Evolutionary conservation across 2,113 vertebrate species (phyloP).

Genomic region (Hylia prasina): DNA sequence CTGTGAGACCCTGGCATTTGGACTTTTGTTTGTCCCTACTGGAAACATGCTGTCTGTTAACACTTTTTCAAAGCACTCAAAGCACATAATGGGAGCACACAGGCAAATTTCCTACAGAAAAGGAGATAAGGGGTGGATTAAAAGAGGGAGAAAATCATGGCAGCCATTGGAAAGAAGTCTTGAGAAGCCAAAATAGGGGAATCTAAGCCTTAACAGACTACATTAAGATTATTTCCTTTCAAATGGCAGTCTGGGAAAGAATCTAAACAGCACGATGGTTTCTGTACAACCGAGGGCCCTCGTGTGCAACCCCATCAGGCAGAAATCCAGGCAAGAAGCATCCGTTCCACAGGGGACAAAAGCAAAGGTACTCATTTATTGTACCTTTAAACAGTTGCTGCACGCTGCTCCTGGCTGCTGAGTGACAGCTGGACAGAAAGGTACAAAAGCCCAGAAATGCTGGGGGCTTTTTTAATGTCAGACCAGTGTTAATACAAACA

Average conservation of each 20-base stretch:
- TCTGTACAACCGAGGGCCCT: not conserved
- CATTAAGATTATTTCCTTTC: not conserved
- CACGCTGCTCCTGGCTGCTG: not conserved
- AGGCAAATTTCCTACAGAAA: not conserved
- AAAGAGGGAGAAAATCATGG: not conserved
- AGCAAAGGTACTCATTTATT: not conserved
- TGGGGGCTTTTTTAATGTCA: not conserved
- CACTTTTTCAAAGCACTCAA: not conserved
- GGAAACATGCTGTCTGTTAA: not conserved
- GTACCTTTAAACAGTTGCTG: not conserved
- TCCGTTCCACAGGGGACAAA: not conserved
- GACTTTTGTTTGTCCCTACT: conserved; percentile 3
- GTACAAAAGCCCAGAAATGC: not conserved
- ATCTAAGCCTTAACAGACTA: not conserved
- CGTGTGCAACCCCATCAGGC: not conserved
- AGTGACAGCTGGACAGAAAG: not conserved
- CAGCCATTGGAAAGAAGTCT: not conserved
- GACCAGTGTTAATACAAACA: not conserved
- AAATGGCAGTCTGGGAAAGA: not conserved
- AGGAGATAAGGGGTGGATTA: not conserved
- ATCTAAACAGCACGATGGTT: not conserved
- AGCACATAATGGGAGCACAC: not conserved
- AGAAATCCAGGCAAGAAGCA: not conserved
- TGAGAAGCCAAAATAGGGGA: not conserved
- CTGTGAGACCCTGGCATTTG: not conserved